These are phyloP conservation scores for Onychomys arenicola DNA, from an alignment of 2,797 vertebrate species.

Conservation along the genomic window DNA sequence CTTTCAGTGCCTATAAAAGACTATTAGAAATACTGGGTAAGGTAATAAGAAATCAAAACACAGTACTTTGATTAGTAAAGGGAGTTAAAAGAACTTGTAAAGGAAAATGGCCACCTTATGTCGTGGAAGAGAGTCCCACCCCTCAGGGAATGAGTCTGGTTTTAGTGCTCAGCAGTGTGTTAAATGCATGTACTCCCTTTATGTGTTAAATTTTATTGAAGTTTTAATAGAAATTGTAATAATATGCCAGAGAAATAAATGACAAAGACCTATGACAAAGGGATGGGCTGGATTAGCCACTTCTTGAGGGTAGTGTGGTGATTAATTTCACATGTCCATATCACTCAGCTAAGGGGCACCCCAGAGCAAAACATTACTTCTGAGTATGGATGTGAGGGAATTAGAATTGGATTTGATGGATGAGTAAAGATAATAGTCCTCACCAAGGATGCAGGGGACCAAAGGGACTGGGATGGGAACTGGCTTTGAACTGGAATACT, in stretches of 20 bases:
- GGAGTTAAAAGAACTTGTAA: neutral
- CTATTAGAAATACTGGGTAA: neutral
- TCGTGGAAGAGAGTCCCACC: neutral
- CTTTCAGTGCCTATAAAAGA: neutral
- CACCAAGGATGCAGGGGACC: neutral
- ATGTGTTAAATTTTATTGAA: neutral
- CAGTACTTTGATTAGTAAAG: neutral
- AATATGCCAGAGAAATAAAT: neutral
- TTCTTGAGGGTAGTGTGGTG: neutral
- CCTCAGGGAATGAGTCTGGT: neutral
- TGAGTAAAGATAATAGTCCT: neutral
- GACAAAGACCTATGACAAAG: neutral
- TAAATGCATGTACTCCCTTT: neutral
- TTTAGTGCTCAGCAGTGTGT: neutral
- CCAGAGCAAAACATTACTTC: neutral
- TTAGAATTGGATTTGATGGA: neutral
- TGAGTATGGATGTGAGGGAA: neutral
- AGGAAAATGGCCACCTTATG: neutral
- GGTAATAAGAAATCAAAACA: neutral
- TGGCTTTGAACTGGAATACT: neutral
- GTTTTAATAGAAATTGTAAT: neutral
- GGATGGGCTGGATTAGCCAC: too few relatives aligned
- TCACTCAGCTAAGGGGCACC: neutral
- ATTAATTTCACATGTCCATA: neutral
- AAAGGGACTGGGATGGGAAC: neutral